Conservation (phyloP, 2,113 vertebrate genomes). For the Opisthocomus hoazin region DNA sequence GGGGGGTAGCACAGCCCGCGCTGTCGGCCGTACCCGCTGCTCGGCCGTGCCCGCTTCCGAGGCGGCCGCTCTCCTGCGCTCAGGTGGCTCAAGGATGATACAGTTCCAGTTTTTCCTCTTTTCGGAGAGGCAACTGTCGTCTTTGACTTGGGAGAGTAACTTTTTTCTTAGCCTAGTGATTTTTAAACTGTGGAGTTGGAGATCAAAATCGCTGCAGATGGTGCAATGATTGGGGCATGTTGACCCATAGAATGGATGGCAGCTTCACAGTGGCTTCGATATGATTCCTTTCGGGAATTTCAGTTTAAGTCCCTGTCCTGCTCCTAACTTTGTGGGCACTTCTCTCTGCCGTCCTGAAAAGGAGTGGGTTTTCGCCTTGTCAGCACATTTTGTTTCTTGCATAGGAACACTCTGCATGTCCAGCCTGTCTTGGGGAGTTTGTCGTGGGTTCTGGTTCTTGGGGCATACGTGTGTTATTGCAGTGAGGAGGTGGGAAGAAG, state of each 20-base stretch:
- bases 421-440: neutral
- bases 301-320: neutral
- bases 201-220: neutral
- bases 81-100: neutral
- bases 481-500: neutral
- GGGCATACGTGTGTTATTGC: rapidly evolving
- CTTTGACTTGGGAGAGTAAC: neutral
- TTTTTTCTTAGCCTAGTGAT: neutral
- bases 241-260: neutral
- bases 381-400: neutral
- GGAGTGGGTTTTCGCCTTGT: neutral
- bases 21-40: rapidly evolving
- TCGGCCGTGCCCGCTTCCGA: neutral
- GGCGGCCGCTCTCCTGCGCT: neutral
- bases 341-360: neutral
- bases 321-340: neutral
- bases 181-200: neutral
- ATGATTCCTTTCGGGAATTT: neutral
- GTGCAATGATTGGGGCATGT: neutral
- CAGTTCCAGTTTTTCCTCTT: neutral
- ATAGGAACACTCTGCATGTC: neutral
- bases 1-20: neutral
- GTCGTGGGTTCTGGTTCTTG: neutral
- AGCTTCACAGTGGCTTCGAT: neutral
- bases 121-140: neutral